Conservation (phyloP, 2,113 vertebrate genomes). For the Apodemus speciosus region DNA sequence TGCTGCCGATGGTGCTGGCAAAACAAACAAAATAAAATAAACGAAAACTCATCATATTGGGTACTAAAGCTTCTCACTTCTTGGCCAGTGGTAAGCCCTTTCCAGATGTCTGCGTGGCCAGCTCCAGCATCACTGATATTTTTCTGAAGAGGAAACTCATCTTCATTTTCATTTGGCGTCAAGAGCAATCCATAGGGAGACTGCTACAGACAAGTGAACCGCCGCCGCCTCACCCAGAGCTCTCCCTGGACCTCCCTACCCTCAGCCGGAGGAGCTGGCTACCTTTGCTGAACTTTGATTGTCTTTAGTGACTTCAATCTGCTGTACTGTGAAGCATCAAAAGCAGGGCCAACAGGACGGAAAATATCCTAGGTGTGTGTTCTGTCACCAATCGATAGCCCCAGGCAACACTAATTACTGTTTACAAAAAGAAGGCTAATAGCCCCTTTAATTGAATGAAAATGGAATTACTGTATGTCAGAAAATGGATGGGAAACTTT, state of each 20-base stretch:
- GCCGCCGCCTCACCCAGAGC: fast-evolving
- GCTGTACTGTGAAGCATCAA: neutral
- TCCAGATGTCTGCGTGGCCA: neutral
- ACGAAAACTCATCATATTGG: neutral
- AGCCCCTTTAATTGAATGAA: neutral
- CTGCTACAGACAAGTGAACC: neutral
- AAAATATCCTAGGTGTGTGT: neutral
- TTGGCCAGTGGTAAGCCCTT: neutral
- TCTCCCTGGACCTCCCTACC: neutral
- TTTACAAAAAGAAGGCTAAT: neutral
- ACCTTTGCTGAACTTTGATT: neutral
- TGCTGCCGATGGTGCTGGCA: conserved; percentile 2
- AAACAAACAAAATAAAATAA: neutral
- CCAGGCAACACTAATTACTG: neutral
- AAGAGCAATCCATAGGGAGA: conserved; percentile 30
- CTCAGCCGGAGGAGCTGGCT: neutral
- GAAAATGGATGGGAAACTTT: neutral
- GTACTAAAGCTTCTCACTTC: conserved; percentile 2
- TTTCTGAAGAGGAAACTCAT: conserved; percentile 52
- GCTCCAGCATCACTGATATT: neutral
- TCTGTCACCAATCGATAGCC: neutral
- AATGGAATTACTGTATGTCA: neutral
- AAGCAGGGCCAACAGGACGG: neutral
- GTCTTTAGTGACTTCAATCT: neutral
- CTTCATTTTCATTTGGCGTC: conserved; percentile 17